A percentile compares a stretch with the other conserved stretches of the same genome.
Evolutionary conservation across 2,888 invertebrate species (phyloP).

Genomic region (Dastarcus helophoroides): DNA sequence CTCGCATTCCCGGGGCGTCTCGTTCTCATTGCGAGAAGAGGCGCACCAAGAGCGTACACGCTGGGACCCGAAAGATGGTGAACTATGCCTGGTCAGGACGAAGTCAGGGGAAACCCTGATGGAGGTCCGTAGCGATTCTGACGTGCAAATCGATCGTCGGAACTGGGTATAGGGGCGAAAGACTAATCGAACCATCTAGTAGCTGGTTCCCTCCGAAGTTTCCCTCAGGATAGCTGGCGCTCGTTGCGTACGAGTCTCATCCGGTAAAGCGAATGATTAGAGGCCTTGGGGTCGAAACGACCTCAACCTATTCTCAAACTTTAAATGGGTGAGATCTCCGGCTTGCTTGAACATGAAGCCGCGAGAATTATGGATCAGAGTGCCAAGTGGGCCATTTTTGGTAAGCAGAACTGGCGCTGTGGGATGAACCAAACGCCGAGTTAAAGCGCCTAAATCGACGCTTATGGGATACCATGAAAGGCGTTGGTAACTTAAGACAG

Average conservation of each 20-base stretch:
- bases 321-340: slow-evolving; percentile 60
- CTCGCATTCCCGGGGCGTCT: slow-evolving; percentile 41
- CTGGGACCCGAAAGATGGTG: slow-evolving; percentile 65
- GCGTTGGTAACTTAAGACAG: slow-evolving; percentile 44
- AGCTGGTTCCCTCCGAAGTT: slow-evolving; percentile 68
- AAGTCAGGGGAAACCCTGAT: slow-evolving; percentile 59
- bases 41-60: slow-evolving; percentile 52
- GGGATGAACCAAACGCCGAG: slow-evolving; percentile 64
- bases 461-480: slow-evolving; percentile 50
- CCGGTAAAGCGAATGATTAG: slow-evolving; percentile 67
- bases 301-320: slow-evolving; percentile 68
- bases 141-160: slow-evolving; percentile 70
- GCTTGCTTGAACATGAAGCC: slow-evolving; percentile 47
- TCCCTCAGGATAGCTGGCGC: slow-evolving; percentile 62
- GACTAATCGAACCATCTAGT: slow-evolving; percentile 66
- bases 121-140: slow-evolving; percentile 64
- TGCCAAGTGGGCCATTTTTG: slow-evolving; percentile 62
- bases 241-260: slow-evolving; percentile 43
- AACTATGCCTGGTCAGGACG: slow-evolving; percentile 59
- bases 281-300: slow-evolving; percentile 57
- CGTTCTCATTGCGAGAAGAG: slow-evolving; percentile 36
- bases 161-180: slow-evolving; percentile 63
- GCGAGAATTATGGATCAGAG: slow-evolving; percentile 41
- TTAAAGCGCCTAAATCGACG: slow-evolving; percentile 55
- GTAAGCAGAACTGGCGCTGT: slow-evolving; percentile 72